Base-by-base conservation (phyloP, 2,797 vertebrate species). In the Enteromius unitaeniatus region DNA sequence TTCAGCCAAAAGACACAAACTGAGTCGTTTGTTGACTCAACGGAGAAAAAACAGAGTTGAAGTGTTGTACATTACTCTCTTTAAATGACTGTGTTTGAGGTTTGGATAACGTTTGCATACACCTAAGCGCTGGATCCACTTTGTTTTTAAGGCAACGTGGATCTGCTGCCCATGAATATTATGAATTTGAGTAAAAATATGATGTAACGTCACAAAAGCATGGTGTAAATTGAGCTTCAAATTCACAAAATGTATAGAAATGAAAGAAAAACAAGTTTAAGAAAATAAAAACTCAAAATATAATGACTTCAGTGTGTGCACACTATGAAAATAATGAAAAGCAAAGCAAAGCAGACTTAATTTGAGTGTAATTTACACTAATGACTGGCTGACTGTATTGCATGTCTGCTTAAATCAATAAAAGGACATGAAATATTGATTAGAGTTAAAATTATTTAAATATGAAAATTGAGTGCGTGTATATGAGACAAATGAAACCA, bases 1-100 rank as follows among this genome's bases (percentile, higher is more conserved):
- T 65, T 65, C 21, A 40, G 31, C 58, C 45, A 69, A 79, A 40
- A 75, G 31, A 75, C 40, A 64, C 45, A 64, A 74, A 75, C 3
- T 11, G 9, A 60, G 11, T 31, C 19, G n/a, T 3, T 49, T 67
- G 10, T 34, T 34, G 31, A 34, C 31, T 34, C 31, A 34, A 34
- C 31, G 3, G 31, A 34, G 67, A 67, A 49, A 51, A 67, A 8
- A 15, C 40, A 28, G 17, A 42, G 74, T 15, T 1, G 0, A 58
- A 23, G 13, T 10, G 34, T 76, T 76, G 13, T 17, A 17, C 53
- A 60, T 17, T 40, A 73, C 69, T 31, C 31, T 76, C 6, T 76
- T 14, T 42, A 26, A 76, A 58, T 26, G 34, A 60, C 34, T 17
- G 19, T 23, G 28, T 40, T 58, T 2, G 28, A 62, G 26, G 58